Evolutionary conservation across 35 echinoderm and acorn worm species (phyloP).

Genomic region (Amphiura filiformis): DNA sequence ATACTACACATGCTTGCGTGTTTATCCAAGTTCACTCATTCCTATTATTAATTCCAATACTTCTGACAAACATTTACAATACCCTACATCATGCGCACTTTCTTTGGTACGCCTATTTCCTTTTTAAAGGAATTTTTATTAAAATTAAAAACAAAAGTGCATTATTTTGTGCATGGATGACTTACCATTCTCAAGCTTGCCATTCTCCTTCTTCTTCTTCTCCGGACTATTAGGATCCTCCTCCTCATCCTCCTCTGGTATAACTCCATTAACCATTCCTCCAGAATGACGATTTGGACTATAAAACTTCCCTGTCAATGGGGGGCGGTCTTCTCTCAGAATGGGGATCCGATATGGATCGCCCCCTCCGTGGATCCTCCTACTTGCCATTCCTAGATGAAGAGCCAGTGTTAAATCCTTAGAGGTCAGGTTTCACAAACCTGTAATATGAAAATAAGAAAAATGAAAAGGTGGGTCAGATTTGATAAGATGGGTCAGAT

Average conservation of each 20-base stretch:
- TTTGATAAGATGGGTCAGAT: too few relatives aligned
- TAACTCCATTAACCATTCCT: neutral
- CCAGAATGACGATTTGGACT: neutral
- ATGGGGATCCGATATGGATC: neutral
- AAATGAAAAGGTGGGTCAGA: too few relatives aligned
- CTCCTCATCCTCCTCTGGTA: neutral
- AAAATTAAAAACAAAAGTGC: too few relatives aligned
- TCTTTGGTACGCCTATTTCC: too few relatives aligned
- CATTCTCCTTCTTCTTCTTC: neutral
- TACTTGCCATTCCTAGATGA: neutral
- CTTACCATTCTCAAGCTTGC: neutral
- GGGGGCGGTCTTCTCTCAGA: neutral
- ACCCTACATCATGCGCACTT: too few relatives aligned
- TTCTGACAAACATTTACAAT: too few relatives aligned
- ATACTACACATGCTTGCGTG: too few relatives aligned
- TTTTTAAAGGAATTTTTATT: too few relatives aligned
- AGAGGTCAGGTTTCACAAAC: neutral
- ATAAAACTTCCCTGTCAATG: neutral
- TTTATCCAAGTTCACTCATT: too few relatives aligned
- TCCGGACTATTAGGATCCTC: neutral
- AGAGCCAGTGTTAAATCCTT: neutral
- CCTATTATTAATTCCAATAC: too few relatives aligned
- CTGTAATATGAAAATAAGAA: neutral
- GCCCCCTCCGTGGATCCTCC: neutral
- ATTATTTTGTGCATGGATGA: too few relatives aligned